Percentiles rank a stretch among this genome's conserved stretches.
Evolutionary conservation across 2,888 invertebrate species (phyloP).

Genomic region (Eupithecia subumbrata): DNA sequence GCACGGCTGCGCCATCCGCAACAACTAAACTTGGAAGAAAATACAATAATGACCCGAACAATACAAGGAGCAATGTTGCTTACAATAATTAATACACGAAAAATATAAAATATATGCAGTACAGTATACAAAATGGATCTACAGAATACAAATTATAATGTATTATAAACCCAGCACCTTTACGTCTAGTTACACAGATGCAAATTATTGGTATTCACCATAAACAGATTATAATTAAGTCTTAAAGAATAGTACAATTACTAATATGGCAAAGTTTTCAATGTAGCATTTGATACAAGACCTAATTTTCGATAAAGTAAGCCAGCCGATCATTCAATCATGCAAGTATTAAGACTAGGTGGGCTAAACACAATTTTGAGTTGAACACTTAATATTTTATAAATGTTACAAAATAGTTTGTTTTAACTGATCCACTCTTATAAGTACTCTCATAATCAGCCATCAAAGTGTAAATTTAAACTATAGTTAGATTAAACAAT

Average conservation of each 20-base stretch:
- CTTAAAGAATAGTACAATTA: conserved; percentile 81
- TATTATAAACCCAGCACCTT: conserved; percentile 82
- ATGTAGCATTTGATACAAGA: conserved; percentile 78
- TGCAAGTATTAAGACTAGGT: conserved; percentile 80
- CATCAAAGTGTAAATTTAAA: conserved; percentile 46
- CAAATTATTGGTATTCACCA: conserved; percentile 69
- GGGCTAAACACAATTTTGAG: conserved; percentile 76
- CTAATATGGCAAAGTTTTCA: conserved; percentile 85
- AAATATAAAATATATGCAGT: conserved; percentile 68
- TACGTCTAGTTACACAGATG: conserved; percentile 79
- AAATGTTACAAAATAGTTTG: conserved; percentile 48
- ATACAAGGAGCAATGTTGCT: conserved; percentile 68
- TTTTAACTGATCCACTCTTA: conserved; percentile 34
- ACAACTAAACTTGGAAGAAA: background rate
- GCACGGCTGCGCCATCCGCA: conserved; percentile 20
- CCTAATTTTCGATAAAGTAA: conserved; percentile 71
- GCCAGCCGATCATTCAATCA: conserved; percentile 69
- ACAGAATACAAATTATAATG: conserved; percentile 77
- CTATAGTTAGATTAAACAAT: conserved; percentile 47
- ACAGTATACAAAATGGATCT: conserved; percentile 64
- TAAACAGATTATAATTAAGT: conserved; percentile 74
- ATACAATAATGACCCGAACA: conserved; percentile 77
- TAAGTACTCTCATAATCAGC: conserved; percentile 33
- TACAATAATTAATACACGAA: conserved; percentile 71
- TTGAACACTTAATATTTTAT: conserved; percentile 43